A percentile compares a stretch with the other conserved stretches of the same genome.
Conservation (phyloP, 2,113 vertebrate genomes). For the Polypterus bichir region DNA sequence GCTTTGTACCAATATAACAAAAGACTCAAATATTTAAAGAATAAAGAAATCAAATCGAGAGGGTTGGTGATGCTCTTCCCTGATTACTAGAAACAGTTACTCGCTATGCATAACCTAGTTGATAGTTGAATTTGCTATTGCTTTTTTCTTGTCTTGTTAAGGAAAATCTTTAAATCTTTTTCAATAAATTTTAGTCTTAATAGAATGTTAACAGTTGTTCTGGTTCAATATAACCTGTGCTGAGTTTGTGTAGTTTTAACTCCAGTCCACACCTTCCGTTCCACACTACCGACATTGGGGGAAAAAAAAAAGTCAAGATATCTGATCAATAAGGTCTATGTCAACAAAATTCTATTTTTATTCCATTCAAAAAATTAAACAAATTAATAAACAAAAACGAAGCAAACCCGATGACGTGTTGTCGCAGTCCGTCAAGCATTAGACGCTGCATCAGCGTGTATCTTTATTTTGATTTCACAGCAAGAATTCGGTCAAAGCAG, state of each 20-base stretch:
- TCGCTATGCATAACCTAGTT: conserved; percentile 99
- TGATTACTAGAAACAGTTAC: conserved; percentile 99
- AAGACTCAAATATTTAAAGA: conserved; percentile 79
- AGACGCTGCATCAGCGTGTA: too few relatives aligned
- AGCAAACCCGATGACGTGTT: too few relatives aligned
- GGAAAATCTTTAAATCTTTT: conserved; percentile 95
- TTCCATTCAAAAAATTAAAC: too few relatives aligned
- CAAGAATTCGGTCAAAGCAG: too few relatives aligned
- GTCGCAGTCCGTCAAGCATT: too few relatives aligned
- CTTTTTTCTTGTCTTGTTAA: conserved; percentile 99
- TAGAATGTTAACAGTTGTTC: conserved; percentile 99
- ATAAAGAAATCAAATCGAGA: conserved; percentile 67
- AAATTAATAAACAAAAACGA: too few relatives aligned
- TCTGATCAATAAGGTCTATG: too few relatives aligned
- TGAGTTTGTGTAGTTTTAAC: conserved; percentile 97
- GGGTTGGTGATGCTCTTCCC: conserved; percentile 89
- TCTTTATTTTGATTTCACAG: too few relatives aligned
- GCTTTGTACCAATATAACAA: conserved; percentile 98
- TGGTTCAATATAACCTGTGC: conserved; percentile 99
- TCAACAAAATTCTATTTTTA: too few relatives aligned
- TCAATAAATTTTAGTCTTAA: conserved; percentile 99
- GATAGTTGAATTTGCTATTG: conserved; percentile 99
- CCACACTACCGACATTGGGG: conserved; percentile 42
- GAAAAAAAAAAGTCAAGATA: too few relatives aligned
- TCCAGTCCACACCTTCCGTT: conserved; percentile 39